A percentile compares a stretch with the other conserved stretches of the same genome.
These are phyloP conservation scores for Parelbella ahira DNA, from an alignment of 2,888 invertebrate species.

Conservation along the genomic window DNA sequence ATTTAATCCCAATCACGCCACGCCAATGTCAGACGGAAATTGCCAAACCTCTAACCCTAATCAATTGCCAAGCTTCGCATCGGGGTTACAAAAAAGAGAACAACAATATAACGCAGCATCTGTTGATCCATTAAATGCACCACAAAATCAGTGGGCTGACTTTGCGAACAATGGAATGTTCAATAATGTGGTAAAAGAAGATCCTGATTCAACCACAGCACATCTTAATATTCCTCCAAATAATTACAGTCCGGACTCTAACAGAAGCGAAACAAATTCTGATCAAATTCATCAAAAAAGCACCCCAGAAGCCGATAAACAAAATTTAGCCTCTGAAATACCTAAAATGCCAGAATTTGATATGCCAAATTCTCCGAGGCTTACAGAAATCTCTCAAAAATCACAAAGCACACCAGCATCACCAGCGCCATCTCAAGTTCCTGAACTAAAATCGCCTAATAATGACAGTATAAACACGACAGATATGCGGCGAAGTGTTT, in stretches of 20 bases:
- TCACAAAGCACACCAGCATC: conserved; percentile 64
- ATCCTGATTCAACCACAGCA: conserved; percentile 87
- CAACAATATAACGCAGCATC: conserved; percentile 46
- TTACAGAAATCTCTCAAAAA: conserved; percentile 70
- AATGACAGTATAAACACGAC: conserved; percentile 48
- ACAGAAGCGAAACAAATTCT: conserved; percentile 70
- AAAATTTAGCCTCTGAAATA: conserved; percentile 49
- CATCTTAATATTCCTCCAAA: conserved; percentile 70
- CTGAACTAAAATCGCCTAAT: conserved; percentile 65
- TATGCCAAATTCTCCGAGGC: conserved; percentile 66
- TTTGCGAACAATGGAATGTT: conserved; percentile 68
- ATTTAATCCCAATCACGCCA: conserved; percentile 78
- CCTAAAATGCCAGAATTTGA: conserved; percentile 66
- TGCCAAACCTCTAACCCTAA: conserved; percentile 63
- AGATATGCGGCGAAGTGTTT: conserved; percentile 61
- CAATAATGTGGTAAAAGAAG: conserved; percentile 83
- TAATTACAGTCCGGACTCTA: conserved; percentile 76
- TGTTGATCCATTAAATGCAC: conserved; percentile 40
- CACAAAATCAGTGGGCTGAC: conserved; percentile 70
- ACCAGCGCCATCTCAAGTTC: conserved; percentile 57
- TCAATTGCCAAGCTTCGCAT: conserved; percentile 67
- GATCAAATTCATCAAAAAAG: conserved; percentile 55
- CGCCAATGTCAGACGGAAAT: conserved; percentile 72
- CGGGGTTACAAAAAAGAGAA: conserved; percentile 66
- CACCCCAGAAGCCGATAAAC: conserved; percentile 52